Conservation (phyloP, 2,888 invertebrate species). For the Piscicola geometra region DNA sequence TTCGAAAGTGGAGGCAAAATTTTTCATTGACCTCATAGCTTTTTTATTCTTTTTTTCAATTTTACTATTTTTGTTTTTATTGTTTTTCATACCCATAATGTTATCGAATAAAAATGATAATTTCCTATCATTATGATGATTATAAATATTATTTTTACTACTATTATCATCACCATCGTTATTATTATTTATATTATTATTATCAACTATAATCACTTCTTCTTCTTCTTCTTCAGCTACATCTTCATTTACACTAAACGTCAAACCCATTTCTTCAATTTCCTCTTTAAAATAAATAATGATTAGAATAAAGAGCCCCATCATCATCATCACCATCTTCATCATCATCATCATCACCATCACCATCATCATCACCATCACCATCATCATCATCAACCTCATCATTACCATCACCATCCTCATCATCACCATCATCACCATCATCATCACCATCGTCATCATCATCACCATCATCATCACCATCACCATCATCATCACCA, state of each 20-base stretch:
- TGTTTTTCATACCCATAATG: too few species aligned
- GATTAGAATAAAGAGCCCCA: too few species aligned
- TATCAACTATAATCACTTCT: not conserved
- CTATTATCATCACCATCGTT: not conserved
- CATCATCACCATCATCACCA: too few species aligned
- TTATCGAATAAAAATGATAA: too few species aligned
- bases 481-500: slow-evolving; percentile 20
- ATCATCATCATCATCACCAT: too few species aligned
- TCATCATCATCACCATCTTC: too few species aligned
- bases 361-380: too few species aligned
- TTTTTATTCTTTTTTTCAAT: not conserved
- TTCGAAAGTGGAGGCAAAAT: not conserved
- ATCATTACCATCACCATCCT: too few species aligned
- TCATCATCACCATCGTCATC: not conserved
- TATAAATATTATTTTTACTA: too few species aligned
- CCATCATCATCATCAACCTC: too few species aligned
- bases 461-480: slow-evolving; percentile 25
- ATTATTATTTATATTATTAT: not conserved
- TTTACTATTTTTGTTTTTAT: too few species aligned
- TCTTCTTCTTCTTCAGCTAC: slow-evolving; percentile 1
- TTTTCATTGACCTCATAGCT: not conserved
- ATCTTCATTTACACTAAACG: slow-evolving; percentile 30
- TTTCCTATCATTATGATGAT: too few species aligned
- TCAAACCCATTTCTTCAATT: slow-evolving; percentile 23
- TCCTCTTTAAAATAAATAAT: not conserved